phyloP scores from a whole-genome alignment of 2,113 vertebrate species.

The Aegithalos caudatus region DNA sequence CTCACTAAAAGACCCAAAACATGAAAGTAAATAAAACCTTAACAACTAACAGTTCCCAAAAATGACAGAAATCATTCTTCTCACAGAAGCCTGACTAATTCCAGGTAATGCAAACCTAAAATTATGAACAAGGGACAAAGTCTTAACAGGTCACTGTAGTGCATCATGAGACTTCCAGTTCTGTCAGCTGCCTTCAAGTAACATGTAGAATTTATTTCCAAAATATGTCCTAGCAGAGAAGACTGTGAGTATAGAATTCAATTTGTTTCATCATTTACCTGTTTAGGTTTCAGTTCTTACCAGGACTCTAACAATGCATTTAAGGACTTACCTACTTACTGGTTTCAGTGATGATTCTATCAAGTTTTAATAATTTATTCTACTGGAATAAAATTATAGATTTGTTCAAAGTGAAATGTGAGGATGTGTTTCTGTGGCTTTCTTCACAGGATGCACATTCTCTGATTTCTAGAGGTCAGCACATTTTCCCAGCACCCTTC shows the following conservation, averaged over 20 bases:
- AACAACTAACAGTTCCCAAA: background rate
- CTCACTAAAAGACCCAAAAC: background rate
- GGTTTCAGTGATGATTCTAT: background rate
- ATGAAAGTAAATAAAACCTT: background rate
- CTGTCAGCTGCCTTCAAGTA: background rate
- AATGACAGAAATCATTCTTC: background rate
- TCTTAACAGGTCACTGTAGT: background rate
- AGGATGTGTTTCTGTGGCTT: background rate
- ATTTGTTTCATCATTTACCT: background rate
- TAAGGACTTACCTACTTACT: background rate
- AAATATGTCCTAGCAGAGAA: background rate
- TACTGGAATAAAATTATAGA: background rate
- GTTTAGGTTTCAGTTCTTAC: background rate
- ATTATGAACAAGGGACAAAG: background rate
- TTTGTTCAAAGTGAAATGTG: background rate
- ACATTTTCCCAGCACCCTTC: background rate
- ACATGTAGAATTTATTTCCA: background rate
- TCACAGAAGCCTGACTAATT: background rate
- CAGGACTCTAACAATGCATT: background rate
- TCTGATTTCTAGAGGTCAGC: background rate
- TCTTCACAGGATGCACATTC: background rate
- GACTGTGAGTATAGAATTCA: background rate
- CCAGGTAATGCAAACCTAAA: background rate
- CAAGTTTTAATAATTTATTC: background rate
- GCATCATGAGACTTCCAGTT: background rate